Base-by-base conservation (phyloP, 2,888 invertebrate genomes). In the Eumacrocentrus americanus region DNA sequence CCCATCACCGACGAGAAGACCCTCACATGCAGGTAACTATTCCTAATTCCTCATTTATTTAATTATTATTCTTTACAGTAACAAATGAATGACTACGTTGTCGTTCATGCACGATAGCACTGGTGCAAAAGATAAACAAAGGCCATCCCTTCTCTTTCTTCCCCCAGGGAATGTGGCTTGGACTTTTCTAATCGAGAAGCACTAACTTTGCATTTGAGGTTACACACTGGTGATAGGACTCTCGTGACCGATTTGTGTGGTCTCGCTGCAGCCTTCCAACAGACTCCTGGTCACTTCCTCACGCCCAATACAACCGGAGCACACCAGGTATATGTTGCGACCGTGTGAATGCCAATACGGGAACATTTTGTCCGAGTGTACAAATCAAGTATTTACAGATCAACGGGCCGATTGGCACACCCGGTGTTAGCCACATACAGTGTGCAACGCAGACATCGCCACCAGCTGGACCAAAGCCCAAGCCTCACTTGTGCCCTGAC, bases 231-330 rank as follows among this genome's bases (percentile, higher is more conserved):
- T 64, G 91, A 91, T 81, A 88, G 91, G 75, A 89, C 90, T 67
- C 86, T 91, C 72, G 90, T 91, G 69, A 91, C 90, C 61, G 91
- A 91, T 82, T 84, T 91, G 76, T 91, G 91, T 81, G 90, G 91
- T 70, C 83, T 91, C 71, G 91, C 91, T 29, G 90, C 91, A 61
- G 89, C 91, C 67, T 84, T 91, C 77, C 88, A 89, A 79, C 82
- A 83, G 66, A 77, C 80, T 46, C 89, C 89, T 60, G 87, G 88
- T 34, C 87, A 88, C 65, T 87, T 88, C 61, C 83, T 80, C 25
- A 78, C 80, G 18, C 77, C 80, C 7, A 81, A 81, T 62, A 73
- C 79, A 42, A 73, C 77, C 50, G 72, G 72, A 60, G 69, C 77
- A 58, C 80, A 80, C 70, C 80, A 81, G 76, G 80, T 80, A 76